phyloP scores from a whole-genome alignment of 2,888 invertebrate genomes.

The Sicus ferrugineus region DNA sequence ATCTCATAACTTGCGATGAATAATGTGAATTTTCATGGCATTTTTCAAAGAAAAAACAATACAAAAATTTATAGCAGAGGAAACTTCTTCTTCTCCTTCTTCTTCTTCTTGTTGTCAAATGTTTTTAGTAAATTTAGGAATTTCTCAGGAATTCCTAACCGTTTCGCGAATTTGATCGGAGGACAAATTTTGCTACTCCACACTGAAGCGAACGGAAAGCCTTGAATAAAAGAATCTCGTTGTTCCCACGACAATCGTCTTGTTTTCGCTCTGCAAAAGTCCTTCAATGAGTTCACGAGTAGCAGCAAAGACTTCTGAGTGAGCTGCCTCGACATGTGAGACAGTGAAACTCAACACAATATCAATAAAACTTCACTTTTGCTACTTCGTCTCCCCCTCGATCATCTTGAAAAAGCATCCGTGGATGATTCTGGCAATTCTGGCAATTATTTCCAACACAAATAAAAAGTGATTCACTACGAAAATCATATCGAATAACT shows the following conservation, averaged over 20 bases:
- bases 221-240: no score
- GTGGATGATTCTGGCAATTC: neutral
- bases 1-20: no score
- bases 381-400: neutral
- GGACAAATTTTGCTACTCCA: no score
- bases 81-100: no score
- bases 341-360: constrained; percentile 31
- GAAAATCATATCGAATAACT: constrained; percentile 57
- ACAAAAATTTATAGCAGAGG: no score
- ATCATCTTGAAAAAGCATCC: neutral
- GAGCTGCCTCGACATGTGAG: neutral
- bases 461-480: constrained; percentile 50
- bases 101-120: no score
- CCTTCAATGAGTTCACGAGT: neutral
- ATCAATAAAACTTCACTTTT: constrained; percentile 30
- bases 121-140: no score
- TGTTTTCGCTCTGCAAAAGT: neutral
- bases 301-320: neutral
- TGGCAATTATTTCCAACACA: neutral
- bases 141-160: no score
- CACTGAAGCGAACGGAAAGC: no score
- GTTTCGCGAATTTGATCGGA: no score
- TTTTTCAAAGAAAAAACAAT: no score
- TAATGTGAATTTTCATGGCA: no score
- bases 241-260: constrained; percentile 23